Conservation (phyloP, 2,888 invertebrate genomes). For the Drosophila robusta region DNA sequence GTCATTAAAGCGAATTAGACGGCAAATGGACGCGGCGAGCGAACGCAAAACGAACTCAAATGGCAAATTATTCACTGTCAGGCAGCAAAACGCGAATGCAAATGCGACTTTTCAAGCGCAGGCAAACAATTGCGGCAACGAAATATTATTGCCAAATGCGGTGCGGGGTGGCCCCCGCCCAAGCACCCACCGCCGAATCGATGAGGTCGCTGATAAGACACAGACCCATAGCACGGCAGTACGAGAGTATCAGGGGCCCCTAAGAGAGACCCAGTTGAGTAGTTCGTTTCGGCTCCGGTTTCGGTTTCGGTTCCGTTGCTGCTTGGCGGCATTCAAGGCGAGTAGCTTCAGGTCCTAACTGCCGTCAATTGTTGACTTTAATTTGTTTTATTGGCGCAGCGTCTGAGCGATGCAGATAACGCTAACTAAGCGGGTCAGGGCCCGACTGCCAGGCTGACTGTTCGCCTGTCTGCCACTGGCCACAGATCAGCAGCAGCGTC, state of each 20-base stretch:
- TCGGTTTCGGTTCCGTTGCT: too few species aligned
- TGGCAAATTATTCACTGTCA: slow-evolving; percentile 82
- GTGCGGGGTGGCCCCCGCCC: not conserved
- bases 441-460: slow-evolving; percentile 25
- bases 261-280: slow-evolving; percentile 21
- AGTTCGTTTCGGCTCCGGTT: not conserved
- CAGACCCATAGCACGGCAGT: slow-evolving; percentile 28
- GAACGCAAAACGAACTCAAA: slow-evolving; percentile 55
- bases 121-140: slow-evolving; percentile 38
- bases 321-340: slow-evolving; percentile 61
- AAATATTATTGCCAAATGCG: slow-evolving; percentile 75
- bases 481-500: slow-evolving; percentile 20
- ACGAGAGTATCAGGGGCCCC: slow-evolving; percentile 15
- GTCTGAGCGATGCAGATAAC: slow-evolving; percentile 65
- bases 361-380: slow-evolving; percentile 77
- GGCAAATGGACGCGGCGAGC: slow-evolving; percentile 16
- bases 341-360: slow-evolving; percentile 80
- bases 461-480: slow-evolving; percentile 21
- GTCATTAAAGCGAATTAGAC: slow-evolving; percentile 71
- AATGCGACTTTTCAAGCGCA: slow-evolving; percentile 35
- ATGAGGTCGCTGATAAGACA: slow-evolving; percentile 52
- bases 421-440: slow-evolving; percentile 79
- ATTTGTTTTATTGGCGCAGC: slow-evolving; percentile 76
- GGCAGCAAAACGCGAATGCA: slow-evolving; percentile 53
- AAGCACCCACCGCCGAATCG: slow-evolving; percentile 21